Base-by-base conservation (phyloP, 2,888 invertebrate genomes). In the Thyatira batis region DNA sequence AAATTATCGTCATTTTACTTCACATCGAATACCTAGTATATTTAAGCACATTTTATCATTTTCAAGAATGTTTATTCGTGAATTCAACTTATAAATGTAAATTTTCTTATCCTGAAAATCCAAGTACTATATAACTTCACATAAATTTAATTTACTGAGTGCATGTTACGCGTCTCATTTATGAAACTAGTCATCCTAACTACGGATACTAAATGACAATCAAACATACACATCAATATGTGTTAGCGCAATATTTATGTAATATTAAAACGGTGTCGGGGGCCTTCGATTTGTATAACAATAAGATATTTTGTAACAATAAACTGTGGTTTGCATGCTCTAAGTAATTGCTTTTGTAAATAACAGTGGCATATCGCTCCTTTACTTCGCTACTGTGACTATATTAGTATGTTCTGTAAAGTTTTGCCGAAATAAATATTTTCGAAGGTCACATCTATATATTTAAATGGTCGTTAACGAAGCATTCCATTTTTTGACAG, bases 271-370 rank as follows among this genome's bases (percentile, higher is more conserved):
- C 50, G 25, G 50, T 46, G 56, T 52, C 57, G 51, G 21, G 21
- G 60, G 53, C 60, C 62, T 63, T 65, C 49, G 20, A 55, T 63
- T 64, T 60, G 59, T 64, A 56, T 63, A 60, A 67, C 63, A 58
- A 63, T 67, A 73, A 57, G 57, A 62, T 63, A 69, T 73, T 69
- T 72, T 69, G 77, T 68, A 68, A 75, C 64, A 58, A 52, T 62
- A 39, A 39, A 30, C 13, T 13, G 56, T 51, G 49, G 53, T 69
- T 73, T 61, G 55, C 67, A 64, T 50, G 51, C 44, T 30, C 20
- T 23, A 60, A 54, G 45, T 73, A 73, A 73, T 75, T 70, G 69
- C 50, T 60, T 68, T 53, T 52, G 64, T 61, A 73, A 57, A 72
- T 51, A 67, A 20, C 27, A 52, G 51, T 50, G 30, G 20, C 30